These are phyloP conservation scores for Myoxocephalus aenaeus DNA, from an alignment of 2,797 vertebrate genomes.

Conservation along the genomic window DNA sequence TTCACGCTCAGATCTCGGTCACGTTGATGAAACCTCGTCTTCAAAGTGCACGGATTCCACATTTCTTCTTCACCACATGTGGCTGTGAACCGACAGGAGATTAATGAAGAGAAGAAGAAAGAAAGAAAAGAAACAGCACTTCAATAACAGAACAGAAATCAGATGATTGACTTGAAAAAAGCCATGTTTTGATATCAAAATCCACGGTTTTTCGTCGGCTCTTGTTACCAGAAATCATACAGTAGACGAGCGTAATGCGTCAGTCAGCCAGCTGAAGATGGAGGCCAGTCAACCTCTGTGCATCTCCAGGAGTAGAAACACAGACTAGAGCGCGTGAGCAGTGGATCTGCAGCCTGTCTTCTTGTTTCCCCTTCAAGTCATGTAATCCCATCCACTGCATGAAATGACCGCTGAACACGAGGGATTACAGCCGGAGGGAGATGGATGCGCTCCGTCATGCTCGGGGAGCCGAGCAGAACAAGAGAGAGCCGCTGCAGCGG, in stretches of 20 bases:
- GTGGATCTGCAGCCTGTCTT: not conserved
- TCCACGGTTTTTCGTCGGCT: not conserved
- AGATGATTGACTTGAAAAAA: not conserved
- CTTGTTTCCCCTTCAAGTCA: conserved; percentile 8
- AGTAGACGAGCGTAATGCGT: not conserved
- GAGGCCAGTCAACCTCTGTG: too few relatives aligned
- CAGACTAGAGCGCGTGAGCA: not conserved
- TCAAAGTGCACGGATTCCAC: not conserved
- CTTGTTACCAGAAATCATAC: not conserved
- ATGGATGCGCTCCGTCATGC: conserved; percentile 23
- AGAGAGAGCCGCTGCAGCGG: not conserved
- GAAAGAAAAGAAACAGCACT: too few relatives aligned
- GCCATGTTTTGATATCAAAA: not conserved
- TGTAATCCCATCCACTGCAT: conserved; percentile 28
- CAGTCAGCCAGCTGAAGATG: not conserved
- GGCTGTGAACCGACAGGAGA: too few relatives aligned
- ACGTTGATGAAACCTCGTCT: not conserved
- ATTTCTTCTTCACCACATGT: not conserved
- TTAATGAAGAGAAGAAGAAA: too few relatives aligned
- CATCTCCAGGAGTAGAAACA: too few relatives aligned
- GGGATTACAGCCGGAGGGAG: conserved; percentile 19
- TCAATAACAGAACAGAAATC: not conserved
- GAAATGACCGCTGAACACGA: conserved; percentile 26
- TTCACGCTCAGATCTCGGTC: not conserved
- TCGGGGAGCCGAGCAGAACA: conserved; percentile 9